Evolutionary conservation across 2,113 vertebrate species (phyloP).

Genomic region (Eptesicus fuscus): DNA sequence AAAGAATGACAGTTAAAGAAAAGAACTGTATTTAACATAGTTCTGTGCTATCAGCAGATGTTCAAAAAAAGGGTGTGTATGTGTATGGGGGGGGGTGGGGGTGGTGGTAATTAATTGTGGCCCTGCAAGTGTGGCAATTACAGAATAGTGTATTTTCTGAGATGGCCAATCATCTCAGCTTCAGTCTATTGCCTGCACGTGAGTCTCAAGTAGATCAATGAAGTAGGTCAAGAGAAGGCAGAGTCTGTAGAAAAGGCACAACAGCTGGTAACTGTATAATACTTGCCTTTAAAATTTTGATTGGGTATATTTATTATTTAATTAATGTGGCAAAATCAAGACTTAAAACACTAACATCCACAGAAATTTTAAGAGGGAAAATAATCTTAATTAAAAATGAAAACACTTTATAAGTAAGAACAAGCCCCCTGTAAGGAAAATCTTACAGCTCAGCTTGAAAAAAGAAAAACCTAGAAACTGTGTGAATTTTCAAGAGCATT

Average conservation of each 20-base stretch:
- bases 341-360: constrained; percentile 6
- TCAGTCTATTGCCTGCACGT: not conserved
- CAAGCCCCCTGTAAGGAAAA: constrained; percentile 24
- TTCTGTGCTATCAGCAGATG: not conserved
- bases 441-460: not conserved
- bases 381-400: constrained; percentile 30
- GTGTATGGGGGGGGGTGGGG: no score
- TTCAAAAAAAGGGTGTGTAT: not conserved
- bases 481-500: not conserved
- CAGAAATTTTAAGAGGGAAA: constrained; percentile 2
- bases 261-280: not conserved
- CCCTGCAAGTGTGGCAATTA: not conserved
- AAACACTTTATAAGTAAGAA: not conserved
- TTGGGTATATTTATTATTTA: not conserved
- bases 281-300: not conserved
- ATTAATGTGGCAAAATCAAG: not conserved
- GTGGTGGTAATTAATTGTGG: not conserved
- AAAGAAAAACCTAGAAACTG: not conserved
- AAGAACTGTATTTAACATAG: constrained; percentile 45
- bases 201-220: not conserved
- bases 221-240: not conserved
- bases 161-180: not conserved
- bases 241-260: not conserved
- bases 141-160: not conserved
- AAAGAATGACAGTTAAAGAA: constrained; percentile 46